Evolutionary conservation across 2,113 vertebrate species (phyloP), one percentile per base, ranked within the genome.

Genomic region (Meles meles): DNA sequence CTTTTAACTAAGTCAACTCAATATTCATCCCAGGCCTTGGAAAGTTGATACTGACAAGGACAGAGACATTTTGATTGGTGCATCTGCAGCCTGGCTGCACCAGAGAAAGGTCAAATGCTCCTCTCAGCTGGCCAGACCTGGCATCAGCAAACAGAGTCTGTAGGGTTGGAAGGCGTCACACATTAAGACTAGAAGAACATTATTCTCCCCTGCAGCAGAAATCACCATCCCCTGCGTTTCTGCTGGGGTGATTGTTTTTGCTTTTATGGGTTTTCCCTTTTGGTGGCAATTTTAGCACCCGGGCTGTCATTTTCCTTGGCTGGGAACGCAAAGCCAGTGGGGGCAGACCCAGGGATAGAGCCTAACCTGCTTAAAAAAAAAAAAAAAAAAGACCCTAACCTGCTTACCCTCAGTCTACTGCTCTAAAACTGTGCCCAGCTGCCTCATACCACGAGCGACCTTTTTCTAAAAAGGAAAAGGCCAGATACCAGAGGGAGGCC

Each of bases 1-100:
- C 84, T 96, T 97, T 80, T 84, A 79, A 93, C 81, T 97, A 94
- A 92, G 44, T 77, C 55, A 97, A 95, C 34, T 97, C 92, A 85
- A 3, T 92, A 96, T 94, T 96, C 93, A 94, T 88, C 57, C 69
- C 39, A 57, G 77, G 95, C 71, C 93, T 96, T 72, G 87, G 49
- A 79, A 96, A 90, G 74, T 63, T 92, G 89, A 77, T 87, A 80
- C 37, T 88, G 93, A 97, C 87, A 93, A 97, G 80, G 74, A 92
- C 74, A 79, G 97, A 92, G 83, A 63, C 63, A 77, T 81, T 95
- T 87, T 97, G 79, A 92, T 74, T 39, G 65, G 74, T 92, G 27
- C 92, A 90, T 97, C 80, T 95, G 90, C 71, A 96, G 87, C 94
- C 90, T 44, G 61, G 83, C 57, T 49, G 89, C 84, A 90, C 90